Percentiles rank a stretch among this genome's conserved stretches.
Conservation (phyloP, 2,113 vertebrate species). For the Perca fluviatilis region DNA sequence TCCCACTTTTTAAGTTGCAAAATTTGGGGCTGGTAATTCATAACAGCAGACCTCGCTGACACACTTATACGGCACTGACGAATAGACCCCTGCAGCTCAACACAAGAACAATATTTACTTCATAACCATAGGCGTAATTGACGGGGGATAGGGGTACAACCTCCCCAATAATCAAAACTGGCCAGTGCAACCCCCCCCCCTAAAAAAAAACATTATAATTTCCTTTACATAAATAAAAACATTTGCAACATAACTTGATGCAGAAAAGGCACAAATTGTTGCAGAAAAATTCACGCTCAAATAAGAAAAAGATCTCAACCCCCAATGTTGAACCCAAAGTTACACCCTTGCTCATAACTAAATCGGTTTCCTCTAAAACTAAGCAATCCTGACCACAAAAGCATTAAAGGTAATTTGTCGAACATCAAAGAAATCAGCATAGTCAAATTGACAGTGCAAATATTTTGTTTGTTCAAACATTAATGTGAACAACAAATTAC, state of each 20-base stretch:
- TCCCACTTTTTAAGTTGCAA: slow-evolving; percentile 84
- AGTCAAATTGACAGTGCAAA: slow-evolving; percentile 19
- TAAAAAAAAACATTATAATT: too few relatives aligned
- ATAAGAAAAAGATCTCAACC: too few relatives aligned
- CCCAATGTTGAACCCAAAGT: too few relatives aligned
- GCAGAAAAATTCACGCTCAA: too few relatives aligned
- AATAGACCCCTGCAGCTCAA: slow-evolving; percentile 63
- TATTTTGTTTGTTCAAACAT: slow-evolving; percentile 17
- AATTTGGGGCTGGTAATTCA: slow-evolving; percentile 82
- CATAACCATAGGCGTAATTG: too few relatives aligned
- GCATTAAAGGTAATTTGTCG: slow-evolving; percentile 17
- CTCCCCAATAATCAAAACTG: too few relatives aligned
- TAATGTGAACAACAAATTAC: slow-evolving; percentile 4
- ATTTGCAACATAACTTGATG: too few relatives aligned
- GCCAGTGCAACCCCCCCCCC: too few relatives aligned
- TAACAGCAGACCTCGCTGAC: slow-evolving; percentile 75
- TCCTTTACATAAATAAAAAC: too few relatives aligned
- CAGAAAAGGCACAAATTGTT: too few relatives aligned
- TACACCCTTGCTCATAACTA: background rate
- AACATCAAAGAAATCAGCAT: slow-evolving; percentile 17
- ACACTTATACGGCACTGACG: slow-evolving; percentile 74
- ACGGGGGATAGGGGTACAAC: too few relatives aligned
- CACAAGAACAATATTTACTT: slow-evolving; percentile 4
- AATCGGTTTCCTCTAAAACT: slow-evolving; percentile 44
- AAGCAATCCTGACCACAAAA: slow-evolving; percentile 20